Percentiles rank a stretch among this genome's conserved stretches.
phyloP scores from a whole-genome alignment of 2,888 invertebrate genomes.

The Bombylius major region DNA sequence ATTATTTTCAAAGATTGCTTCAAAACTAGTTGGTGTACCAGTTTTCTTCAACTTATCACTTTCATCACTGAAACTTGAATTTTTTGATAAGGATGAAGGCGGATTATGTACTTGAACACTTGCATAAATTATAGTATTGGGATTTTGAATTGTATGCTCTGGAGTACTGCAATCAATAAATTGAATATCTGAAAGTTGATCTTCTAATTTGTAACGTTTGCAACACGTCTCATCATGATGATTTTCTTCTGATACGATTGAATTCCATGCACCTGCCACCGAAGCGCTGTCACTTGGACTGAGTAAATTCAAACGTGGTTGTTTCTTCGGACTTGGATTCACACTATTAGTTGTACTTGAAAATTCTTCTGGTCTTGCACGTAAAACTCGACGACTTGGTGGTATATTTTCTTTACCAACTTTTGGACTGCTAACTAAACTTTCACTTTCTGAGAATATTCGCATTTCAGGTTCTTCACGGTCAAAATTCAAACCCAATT shows the following conservation, averaged over 20 bases:
- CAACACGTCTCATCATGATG: constrained; percentile 40
- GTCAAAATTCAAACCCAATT: constrained; percentile 69
- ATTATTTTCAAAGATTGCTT: constrained; percentile 15
- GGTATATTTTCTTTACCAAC: constrained; percentile 39
- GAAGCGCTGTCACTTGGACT: constrained; percentile 22
- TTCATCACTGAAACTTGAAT: constrained; percentile 9
- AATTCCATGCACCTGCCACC: constrained; percentile 2
- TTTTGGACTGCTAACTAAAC: constrained; percentile 46
- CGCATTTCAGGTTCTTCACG: constrained; percentile 75
- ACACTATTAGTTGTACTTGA: constrained; percentile 41
- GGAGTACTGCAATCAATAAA: constrained; percentile 71
- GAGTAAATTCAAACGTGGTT: constrained; percentile 40
- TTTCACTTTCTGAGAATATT: constrained; percentile 81
- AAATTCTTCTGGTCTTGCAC: constrained; percentile 44
- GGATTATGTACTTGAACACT: constrained; percentile 35
- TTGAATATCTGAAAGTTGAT: constrained; percentile 63
- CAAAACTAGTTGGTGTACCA: constrained; percentile 14
- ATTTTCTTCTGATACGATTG: constrained; percentile 7
- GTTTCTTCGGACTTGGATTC: constrained; percentile 50
- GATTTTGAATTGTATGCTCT: constrained; percentile 40
- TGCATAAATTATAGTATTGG: constrained; percentile 27
- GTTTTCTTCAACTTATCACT: neutral
- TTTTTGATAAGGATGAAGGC: constrained; percentile 21
- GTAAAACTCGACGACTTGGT: constrained; percentile 38
- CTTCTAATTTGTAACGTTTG: constrained; percentile 60